Evolutionary conservation across 1,140 invertebrate species (phyloP).

Genomic region (Leptinotarsa defecta): DNA sequence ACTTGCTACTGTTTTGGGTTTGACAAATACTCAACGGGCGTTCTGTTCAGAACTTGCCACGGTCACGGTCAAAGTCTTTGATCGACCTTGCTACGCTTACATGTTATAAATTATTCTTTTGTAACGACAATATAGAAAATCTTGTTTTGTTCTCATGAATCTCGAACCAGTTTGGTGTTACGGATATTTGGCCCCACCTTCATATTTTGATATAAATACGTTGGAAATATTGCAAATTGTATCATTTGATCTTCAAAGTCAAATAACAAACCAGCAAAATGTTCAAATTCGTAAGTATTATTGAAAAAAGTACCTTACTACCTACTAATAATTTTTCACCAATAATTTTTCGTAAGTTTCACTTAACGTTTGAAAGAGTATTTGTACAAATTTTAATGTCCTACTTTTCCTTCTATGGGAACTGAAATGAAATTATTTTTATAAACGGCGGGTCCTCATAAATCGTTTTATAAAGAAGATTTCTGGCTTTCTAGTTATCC

Average conservation of each 20-base stretch:
- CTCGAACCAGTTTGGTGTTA: background rate
- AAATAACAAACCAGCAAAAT: constrained; percentile 38
- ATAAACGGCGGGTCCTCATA: no score
- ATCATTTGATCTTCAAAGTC: constrained; percentile 23
- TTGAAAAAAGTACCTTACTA: no score
- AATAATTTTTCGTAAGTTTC: no score
- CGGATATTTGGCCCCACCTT: background rate
- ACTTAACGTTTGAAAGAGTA: no score
- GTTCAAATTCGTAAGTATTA: constrained; percentile 55
- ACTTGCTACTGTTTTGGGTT: background rate
- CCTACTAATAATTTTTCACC: no score
- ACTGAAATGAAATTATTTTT: no score
- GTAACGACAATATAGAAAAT: background rate
- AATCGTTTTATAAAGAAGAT: no score
- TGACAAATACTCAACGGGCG: background rate
- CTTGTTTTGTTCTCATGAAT: background rate
- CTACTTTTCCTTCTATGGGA: no score
- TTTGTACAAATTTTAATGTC: no score
- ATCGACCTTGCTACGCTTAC: background rate
- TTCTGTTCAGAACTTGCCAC: background rate
- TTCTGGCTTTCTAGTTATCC: no score
- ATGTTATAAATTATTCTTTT: background rate
- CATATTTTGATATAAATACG: constrained; percentile 14
- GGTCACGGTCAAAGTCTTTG: background rate
- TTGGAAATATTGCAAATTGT: background rate